Conservation (phyloP, 1,140 invertebrate genomes). For the Drosophila murphyi region DNA sequence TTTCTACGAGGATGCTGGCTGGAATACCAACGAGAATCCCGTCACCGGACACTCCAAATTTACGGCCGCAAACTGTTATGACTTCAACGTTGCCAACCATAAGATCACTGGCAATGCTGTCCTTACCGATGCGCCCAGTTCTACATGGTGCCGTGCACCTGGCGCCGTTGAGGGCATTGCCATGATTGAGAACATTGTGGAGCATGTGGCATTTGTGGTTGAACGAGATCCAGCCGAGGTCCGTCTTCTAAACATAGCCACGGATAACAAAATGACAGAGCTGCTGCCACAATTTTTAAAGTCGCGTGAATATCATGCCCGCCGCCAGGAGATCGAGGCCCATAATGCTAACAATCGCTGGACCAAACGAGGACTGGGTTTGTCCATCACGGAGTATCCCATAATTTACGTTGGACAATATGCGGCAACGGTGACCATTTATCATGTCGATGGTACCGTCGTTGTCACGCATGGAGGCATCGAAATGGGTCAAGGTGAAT, state of each 20-base stretch:
- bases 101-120: conserved; percentile 85
- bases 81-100: conserved; percentile 85
- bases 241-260: conserved; percentile 87
- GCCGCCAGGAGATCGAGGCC: conserved; percentile 85
- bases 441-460: conserved; percentile 89
- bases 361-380: conserved; percentile 87
- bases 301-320: conserved; percentile 85
- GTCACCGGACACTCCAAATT: conserved; percentile 78
- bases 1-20: conserved; percentile 88
- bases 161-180: conserved; percentile 88
- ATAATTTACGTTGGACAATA: conserved; percentile 85
- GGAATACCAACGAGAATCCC: conserved; percentile 86
- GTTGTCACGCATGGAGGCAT: conserved; percentile 88
- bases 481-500: conserved; percentile 89
- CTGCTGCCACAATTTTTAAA: conserved; percentile 67
- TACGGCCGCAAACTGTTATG: conserved; percentile 87
- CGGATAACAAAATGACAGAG: conserved; percentile 83
- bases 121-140: conserved; percentile 88
- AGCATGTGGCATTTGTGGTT: conserved; percentile 90
- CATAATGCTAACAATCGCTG: conserved; percentile 88
- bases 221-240: conserved; percentile 89
- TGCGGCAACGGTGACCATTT: conserved; percentile 87
- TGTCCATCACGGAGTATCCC: conserved; percentile 87
- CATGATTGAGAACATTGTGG: conserved; percentile 92
- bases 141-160: conserved; percentile 87